Percentiles rank a stretch among this genome's conserved stretches.
Conservation (phyloP, 2,888 invertebrate genomes). For the Torymus tubicola region DNA sequence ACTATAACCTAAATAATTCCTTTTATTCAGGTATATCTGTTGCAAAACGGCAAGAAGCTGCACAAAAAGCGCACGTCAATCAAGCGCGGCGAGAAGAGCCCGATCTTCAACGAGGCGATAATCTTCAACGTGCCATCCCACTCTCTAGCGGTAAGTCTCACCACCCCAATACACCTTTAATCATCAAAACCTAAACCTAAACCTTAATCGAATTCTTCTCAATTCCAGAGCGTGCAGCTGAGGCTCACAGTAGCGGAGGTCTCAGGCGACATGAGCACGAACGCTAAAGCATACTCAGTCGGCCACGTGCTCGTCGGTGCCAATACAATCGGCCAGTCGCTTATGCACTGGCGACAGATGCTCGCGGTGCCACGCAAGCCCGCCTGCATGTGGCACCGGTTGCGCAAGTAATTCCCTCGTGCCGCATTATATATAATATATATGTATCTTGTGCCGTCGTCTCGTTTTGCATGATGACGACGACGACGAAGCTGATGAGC, state of each 20-base stretch:
- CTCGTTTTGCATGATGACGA: too few relatives aligned
- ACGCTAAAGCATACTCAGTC: slow-evolving; percentile 81
- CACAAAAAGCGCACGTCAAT: slow-evolving; percentile 89
- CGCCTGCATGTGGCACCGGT: slow-evolving; percentile 90
- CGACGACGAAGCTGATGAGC: too few relatives aligned
- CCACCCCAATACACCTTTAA: not conserved
- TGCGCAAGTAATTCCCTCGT: slow-evolving; percentile 76
- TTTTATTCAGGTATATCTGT: slow-evolving; percentile 81
- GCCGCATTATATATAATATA: too few relatives aligned
- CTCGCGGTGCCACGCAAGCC: slow-evolving; percentile 87
- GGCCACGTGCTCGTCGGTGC: slow-evolving; percentile 89
- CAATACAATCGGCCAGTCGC: slow-evolving; percentile 83
- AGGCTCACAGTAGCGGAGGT: slow-evolving; percentile 82
- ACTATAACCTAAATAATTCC: too few relatives aligned
- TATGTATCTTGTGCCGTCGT: too few relatives aligned
- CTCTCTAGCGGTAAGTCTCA: slow-evolving; percentile 79
- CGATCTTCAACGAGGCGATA: slow-evolving; percentile 91
- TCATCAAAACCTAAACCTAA: not conserved
- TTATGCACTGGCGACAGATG: slow-evolving; percentile 92
- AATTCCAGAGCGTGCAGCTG: slow-evolving; percentile 83
- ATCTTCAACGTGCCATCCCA: slow-evolving; percentile 89
- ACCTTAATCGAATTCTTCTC: not conserved
- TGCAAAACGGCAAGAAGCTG: slow-evolving; percentile 88
- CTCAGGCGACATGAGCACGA: slow-evolving; percentile 73
- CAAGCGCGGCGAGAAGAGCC: slow-evolving; percentile 85